A percentile compares a stretch with the other conserved stretches of the same genome.
phyloP scores from a whole-genome alignment of 2,113 vertebrate species.

The Xerus inauris region DNA sequence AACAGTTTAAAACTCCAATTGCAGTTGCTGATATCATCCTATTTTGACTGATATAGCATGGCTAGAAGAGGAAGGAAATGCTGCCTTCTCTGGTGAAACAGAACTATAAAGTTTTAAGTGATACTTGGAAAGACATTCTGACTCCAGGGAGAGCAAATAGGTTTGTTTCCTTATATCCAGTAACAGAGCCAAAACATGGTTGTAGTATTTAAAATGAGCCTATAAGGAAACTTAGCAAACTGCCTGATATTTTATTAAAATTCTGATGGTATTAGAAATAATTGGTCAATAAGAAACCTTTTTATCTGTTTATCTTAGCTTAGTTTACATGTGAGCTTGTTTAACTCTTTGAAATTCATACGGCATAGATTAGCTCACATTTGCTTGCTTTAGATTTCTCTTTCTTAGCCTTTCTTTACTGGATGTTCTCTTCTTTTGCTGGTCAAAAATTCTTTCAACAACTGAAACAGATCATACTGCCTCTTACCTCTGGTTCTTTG shows the following conservation, averaged over 20 bases:
- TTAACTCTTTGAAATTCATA: background rate
- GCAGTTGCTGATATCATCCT: background rate
- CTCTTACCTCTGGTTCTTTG: background rate
- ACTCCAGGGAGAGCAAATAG: background rate
- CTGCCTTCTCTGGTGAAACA: background rate
- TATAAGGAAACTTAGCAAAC: background rate
- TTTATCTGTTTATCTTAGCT: slow-evolving; percentile 21
- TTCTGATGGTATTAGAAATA: slow-evolving; percentile 48
- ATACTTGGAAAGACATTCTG: background rate
- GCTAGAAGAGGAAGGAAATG: background rate
- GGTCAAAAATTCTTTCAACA: background rate
- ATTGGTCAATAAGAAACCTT: slow-evolving; percentile 16
- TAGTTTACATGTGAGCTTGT: background rate
- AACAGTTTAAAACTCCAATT: background rate
- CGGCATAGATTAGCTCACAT: background rate
- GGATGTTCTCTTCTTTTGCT: background rate
- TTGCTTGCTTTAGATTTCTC: background rate
- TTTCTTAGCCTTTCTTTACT: background rate
- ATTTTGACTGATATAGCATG: background rate
- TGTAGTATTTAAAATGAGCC: background rate
- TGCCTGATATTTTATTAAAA: background rate
- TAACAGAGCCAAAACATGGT: background rate
- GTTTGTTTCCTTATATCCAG: background rate
- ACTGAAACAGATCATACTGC: background rate
- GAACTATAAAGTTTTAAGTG: background rate